Percentiles rank a stretch among this genome's conserved stretches.
phyloP scores from a whole-genome alignment of 2,797 vertebrate species.

The Salarias fasciatus region DNA sequence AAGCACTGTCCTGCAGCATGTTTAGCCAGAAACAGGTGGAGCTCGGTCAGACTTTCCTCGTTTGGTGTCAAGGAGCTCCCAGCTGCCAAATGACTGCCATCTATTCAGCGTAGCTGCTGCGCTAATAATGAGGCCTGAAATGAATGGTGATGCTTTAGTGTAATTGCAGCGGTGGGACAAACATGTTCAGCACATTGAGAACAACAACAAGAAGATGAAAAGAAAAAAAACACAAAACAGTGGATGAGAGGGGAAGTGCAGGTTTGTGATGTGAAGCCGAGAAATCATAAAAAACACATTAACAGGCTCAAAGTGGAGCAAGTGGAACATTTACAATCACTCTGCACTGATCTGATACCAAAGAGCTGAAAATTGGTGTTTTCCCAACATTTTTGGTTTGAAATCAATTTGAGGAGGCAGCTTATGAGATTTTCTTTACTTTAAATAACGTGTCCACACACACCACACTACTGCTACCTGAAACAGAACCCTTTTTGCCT shows the following conservation, averaged over 20 bases:
- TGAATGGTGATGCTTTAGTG: conserved; percentile 60
- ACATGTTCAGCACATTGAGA: conserved; percentile 36
- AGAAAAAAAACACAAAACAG: not conserved
- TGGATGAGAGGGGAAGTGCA: not conserved
- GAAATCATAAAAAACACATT: no score
- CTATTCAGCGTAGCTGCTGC: conserved; percentile 39
- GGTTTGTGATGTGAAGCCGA: no score
- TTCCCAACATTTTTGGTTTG: no score
- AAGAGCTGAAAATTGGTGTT: no score
- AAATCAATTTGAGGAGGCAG: no score
- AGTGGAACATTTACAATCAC: no score
- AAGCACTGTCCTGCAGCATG: conserved; percentile 21
- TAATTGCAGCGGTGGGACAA: conserved; percentile 68
- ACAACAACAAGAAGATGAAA: conserved; percentile 32
- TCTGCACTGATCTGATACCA: no score
- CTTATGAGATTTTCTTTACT: no score
- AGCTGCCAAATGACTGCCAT: conserved; percentile 50
- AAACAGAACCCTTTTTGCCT: no score
- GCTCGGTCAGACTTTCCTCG: conserved; percentile 49
- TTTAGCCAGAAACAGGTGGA: conserved; percentile 54
- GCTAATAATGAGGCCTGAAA: conserved; percentile 61
- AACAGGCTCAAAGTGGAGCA: no score
- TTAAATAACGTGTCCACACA: no score
- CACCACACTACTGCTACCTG: no score
- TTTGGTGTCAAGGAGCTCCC: conserved; percentile 39